Percentiles rank a stretch among this genome's conserved stretches.
Evolutionary conservation across 2,888 invertebrate genomes (phyloP).

Genomic region (Volucella bombylans): DNA sequence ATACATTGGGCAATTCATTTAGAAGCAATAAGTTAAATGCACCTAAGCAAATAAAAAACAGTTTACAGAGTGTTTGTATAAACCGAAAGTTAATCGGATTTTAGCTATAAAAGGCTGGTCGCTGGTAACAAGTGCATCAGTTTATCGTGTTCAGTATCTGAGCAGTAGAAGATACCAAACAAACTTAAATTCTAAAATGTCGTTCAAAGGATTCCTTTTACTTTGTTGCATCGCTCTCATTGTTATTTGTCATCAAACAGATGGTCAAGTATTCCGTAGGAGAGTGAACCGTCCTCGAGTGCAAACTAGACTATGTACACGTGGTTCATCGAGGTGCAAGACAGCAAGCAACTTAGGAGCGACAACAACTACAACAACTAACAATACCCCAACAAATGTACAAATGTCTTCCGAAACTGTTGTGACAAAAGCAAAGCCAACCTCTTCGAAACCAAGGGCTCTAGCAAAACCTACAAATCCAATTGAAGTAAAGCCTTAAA

Average conservation of each 20-base stretch:
- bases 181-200: constrained; percentile 10
- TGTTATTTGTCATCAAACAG: constrained; percentile 15
- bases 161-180: background rate
- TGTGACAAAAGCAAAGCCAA: background rate
- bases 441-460: background rate
- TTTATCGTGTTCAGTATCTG: background rate
- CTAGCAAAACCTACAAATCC: too few relatives aligned
- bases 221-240: constrained; percentile 13
- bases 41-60: too few relatives aligned
- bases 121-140: background rate
- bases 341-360: background rate
- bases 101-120: background rate
- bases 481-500: too few relatives aligned
- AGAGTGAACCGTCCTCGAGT: constrained; percentile 44
- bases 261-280: constrained; percentile 35
- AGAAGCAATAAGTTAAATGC: too few relatives aligned
- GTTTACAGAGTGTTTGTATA: too few relatives aligned
- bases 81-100: too few relatives aligned
- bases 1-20: too few relatives aligned
- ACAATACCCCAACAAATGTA: background rate
- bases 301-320: constrained; percentile 39
- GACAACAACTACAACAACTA: background rate
- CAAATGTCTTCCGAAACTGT: background rate
- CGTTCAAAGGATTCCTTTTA: background rate
- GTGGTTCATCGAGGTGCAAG: constrained; percentile 40